These are phyloP conservation scores for Diabrotica undecimpunctata DNA, from an alignment of 1,140 invertebrate genomes.

Conservation along the genomic window DNA sequence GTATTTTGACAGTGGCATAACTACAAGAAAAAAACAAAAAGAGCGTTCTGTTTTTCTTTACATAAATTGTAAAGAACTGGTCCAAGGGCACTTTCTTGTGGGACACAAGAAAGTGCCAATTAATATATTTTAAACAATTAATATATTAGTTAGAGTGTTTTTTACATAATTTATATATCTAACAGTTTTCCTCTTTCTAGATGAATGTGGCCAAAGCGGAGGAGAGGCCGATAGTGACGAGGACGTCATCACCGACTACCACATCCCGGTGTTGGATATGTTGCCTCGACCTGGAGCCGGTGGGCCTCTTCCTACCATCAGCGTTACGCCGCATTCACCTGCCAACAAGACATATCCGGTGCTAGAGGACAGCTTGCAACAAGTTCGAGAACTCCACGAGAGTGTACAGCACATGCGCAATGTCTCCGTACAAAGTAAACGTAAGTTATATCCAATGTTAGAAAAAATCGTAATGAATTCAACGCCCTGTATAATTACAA, in stretches of 20 bases:
- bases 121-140: no score
- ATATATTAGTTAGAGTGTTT: no score
- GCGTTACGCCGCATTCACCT: slow-evolving; percentile 81
- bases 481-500: no score
- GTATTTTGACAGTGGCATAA: no score
- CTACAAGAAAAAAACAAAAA: no score
- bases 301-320: slow-evolving; percentile 69
- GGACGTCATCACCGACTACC: slow-evolving; percentile 65
- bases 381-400: slow-evolving; percentile 70
- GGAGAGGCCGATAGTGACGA: slow-evolving; percentile 62
- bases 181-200: slow-evolving; percentile 37
- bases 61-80: no score
- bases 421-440: slow-evolving; percentile 49
- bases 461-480: no score
- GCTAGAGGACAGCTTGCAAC: slow-evolving; percentile 71
- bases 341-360: slow-evolving; percentile 60
- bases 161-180: no score
- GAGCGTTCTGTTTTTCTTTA: no score
- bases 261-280: slow-evolving; percentile 36
- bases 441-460: slow-evolving; percentile 18
- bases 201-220: slow-evolving; percentile 59
- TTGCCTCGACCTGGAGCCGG: slow-evolving; percentile 37
- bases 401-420: slow-evolving; percentile 73
- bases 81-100: no score
- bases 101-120: no score